phyloP scores from a whole-genome alignment of 35 echinoderm and acorn worm genomes.

The Apostichopus japonicus region DNA sequence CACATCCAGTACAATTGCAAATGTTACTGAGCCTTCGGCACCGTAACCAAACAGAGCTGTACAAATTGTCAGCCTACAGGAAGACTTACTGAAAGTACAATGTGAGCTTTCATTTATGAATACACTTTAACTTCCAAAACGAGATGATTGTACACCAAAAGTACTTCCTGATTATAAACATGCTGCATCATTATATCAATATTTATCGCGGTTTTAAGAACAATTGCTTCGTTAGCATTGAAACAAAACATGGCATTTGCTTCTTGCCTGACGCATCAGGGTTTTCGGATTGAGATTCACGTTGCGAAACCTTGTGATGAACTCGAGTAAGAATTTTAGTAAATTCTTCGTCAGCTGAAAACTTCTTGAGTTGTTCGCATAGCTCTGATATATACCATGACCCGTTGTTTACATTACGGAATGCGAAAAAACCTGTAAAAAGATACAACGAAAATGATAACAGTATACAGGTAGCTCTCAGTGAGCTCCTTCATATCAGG shows the following conservation, averaged over 20 bases:
- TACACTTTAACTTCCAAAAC: no score
- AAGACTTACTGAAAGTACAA: no score
- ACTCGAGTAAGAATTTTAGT: constrained; percentile 78
- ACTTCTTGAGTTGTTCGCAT: constrained; percentile 59
- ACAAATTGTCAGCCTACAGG: no score
- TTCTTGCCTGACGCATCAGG: constrained; percentile 85
- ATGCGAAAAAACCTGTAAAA: constrained; percentile 80
- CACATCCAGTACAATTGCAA: no score
- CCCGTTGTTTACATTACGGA: constrained; percentile 76
- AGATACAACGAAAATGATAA: no score
- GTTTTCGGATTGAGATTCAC: constrained; percentile 62
- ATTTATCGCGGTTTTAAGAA: constrained; percentile 45
- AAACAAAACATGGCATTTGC: constrained; percentile 94
- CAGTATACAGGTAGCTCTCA: no score
- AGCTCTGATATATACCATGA: constrained; percentile 91
- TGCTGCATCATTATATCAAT: background rate
- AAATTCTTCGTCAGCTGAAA: constrained; percentile 74
- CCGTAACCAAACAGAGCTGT: no score
- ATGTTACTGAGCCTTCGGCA: no score
- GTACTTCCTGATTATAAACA: background rate
- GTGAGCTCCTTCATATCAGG: no score
- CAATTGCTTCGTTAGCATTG: constrained; percentile 92
- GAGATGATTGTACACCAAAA: background rate
- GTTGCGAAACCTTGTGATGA: constrained; percentile 69
- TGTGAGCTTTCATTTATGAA: no score